Conservation (phyloP, 2,113 vertebrate genomes). For the Vombatus ursinus region DNA sequence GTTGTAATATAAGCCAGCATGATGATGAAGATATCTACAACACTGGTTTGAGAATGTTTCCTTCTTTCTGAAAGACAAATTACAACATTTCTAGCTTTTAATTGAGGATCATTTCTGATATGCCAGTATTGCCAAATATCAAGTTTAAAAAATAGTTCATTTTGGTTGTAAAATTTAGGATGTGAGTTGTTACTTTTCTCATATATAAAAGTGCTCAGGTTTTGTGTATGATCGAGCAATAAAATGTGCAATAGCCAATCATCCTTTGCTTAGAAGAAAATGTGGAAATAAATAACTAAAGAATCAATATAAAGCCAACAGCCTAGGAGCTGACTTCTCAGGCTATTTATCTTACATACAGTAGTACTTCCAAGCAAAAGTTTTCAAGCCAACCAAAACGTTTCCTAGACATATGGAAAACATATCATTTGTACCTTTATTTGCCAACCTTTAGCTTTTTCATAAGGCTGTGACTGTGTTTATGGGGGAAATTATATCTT, state of each 20-base stretch:
- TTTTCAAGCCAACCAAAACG: conserved; percentile 22
- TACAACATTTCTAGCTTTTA: conserved; percentile 38
- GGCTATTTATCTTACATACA: not conserved
- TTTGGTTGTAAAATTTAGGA: conserved; percentile 47
- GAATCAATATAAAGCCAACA: not conserved
- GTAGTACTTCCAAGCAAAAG: conserved; percentile 28
- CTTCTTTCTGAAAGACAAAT: conserved; percentile 53
- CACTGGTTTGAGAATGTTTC: conserved; percentile 43
- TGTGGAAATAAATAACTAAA: not conserved
- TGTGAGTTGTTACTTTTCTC: conserved; percentile 35
- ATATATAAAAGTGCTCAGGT: conserved; percentile 34
- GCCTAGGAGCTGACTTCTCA: not conserved
- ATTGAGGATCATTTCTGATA: conserved; percentile 45
- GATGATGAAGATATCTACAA: conserved; percentile 35
- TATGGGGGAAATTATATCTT: not conserved
- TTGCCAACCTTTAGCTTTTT: not conserved
- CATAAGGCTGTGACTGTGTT: not conserved
- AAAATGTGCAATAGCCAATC: not conserved
- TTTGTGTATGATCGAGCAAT: conserved; percentile 22
- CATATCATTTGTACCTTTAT: not conserved
- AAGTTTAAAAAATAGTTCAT: conserved; percentile 17
- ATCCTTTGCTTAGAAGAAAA: not conserved
- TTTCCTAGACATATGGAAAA: conserved; percentile 5
- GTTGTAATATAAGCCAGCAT: not conserved
- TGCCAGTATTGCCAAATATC: not conserved